Conservation (phyloP, 1,140 invertebrate genomes). For the Caenorhabditis latens region DNA sequence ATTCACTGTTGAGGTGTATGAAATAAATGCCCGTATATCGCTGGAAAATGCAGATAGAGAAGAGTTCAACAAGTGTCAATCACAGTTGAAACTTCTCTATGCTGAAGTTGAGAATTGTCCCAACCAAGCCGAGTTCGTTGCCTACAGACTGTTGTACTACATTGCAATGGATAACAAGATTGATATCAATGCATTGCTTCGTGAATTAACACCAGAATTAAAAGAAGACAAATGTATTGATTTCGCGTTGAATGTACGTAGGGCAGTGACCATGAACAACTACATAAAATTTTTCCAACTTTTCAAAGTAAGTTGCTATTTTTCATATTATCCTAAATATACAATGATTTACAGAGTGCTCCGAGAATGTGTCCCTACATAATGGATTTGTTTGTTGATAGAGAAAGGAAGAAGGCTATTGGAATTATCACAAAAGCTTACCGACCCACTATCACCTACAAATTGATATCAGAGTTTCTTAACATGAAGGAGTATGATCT, state of each 20-base stretch:
- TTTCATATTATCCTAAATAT: neutral
- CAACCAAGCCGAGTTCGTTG: conserved; percentile 55
- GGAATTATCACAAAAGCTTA: conserved; percentile 12
- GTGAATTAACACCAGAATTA: conserved; percentile 39
- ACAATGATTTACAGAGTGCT: conserved; percentile 21
- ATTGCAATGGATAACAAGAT: conserved; percentile 62
- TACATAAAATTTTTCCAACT: conserved; percentile 57
- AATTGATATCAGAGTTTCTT: conserved; percentile 4
- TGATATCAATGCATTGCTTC: conserved; percentile 56
- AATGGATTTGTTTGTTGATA: conserved; percentile 64
- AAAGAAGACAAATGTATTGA: conserved; percentile 35
- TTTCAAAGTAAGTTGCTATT: conserved; percentile 23
- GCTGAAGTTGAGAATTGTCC: conserved; percentile 54
- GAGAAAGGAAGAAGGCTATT: conserved; percentile 54
- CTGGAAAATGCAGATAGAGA: conserved; percentile 63
- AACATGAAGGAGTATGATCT: neutral
- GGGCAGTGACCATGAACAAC: conserved; percentile 51
- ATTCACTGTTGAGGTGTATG: conserved; percentile 62
- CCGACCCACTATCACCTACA: conserved; percentile 16
- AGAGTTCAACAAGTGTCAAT: conserved; percentile 65
- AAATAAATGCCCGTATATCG: conserved; percentile 63
- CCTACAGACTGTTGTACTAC: conserved; percentile 61
- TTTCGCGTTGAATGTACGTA: conserved; percentile 52
- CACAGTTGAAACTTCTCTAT: conserved; percentile 62
- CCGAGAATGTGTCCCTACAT: conserved; percentile 59